Evolutionary conservation across 2,888 invertebrate species (phyloP), one percentile per base, ranked within the genome.

Genomic region (Antheraea yamamai): DNA sequence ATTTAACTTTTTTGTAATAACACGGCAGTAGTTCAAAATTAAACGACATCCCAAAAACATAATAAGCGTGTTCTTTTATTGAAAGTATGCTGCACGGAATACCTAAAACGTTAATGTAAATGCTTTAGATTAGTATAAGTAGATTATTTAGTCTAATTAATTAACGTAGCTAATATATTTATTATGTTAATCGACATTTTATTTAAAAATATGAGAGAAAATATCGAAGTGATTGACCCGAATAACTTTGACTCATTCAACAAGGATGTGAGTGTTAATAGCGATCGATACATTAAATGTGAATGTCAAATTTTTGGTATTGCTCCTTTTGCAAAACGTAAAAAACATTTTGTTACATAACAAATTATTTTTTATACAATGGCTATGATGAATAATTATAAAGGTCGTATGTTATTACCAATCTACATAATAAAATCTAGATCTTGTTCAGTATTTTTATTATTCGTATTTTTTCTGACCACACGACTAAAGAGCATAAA

Each of bases 181-280:
- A 39, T 39, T 70, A 70, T 70, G 70, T n/a, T 70, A 70, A 70
- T 70, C 16, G 16, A 4, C 16, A 30, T 26, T 66, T 66, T 30
- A 30, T 66, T 66, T n/a, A 39, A 70, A 39, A 70, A 39, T 2
- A 39, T 39, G 6, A 70, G 70, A 70, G 70, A 70, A 70, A 70
- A 70, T 70, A 39, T 70, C 70, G 39, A 70, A 39, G 70, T 10
- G 70, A 70, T 39, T 70, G 70, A 70, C 70, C 70, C 39, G 70
- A 35, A 70, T 70, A 70, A 35, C 70, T 39, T 39, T 39, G 70
- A 70, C 7, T 70, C 70, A 70, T 70, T 70, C 39, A 12, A 70
- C 39, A 70, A 70, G 70, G 70, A 70, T 70, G n/a, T 70, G 70
- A 70, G 70, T 39, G 39, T 70, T 70, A 39, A 10, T 39, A 39